Base-by-base conservation (phyloP, 2,113 vertebrate genomes). In the Chionis minor region DNA sequence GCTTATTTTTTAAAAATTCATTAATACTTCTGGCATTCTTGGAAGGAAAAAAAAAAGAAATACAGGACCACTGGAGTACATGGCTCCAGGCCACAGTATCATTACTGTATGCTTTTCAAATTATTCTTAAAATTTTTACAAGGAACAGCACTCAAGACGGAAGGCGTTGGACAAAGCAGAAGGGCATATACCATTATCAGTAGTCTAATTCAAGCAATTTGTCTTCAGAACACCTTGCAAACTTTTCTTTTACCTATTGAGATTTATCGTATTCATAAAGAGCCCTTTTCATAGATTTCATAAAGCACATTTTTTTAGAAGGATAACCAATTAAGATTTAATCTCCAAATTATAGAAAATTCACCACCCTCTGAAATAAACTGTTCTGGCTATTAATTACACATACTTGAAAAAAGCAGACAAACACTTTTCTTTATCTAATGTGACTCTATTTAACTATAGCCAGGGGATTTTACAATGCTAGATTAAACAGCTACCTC, bases 321-420 rank as follows among this genome's bases (percentile, higher is more conserved):
- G 69, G n/a, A 67, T 94, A 90, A 67, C 69, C 72, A 96, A 94
- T 95, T 96, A 91, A 96, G 95, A 97, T 96, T 91, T 96, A 89
- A 96, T 94, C 94, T 95, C 92, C n/a, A 78, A 79, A 93, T 74
- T 45, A 82, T 13, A 85, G 81, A 93, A 92, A 96, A 90, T 86
- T 86, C 69, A 81, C 61, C 65, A 79, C 10, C 6, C 23, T 93
- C 47, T 96, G 59, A 93, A 94, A 93, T 96, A 96, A 94, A 94
- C 32, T 20, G 8, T 78, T 95, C 79, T 70, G 75, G 55, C 93
- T 94, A 95, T 92, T 96, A 94, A 94, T 95, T 95, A 88, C 28
- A 88, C 13, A 73, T 4, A 77, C 78, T 88, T 88, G 51, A 79
- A 92, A 96, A 94, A 90, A 62, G 54, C 74, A 91, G 90, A 65